These are phyloP conservation scores for Dynastes tityus DNA, from an alignment of 2,888 invertebrate species.

Conservation along the genomic window DNA sequence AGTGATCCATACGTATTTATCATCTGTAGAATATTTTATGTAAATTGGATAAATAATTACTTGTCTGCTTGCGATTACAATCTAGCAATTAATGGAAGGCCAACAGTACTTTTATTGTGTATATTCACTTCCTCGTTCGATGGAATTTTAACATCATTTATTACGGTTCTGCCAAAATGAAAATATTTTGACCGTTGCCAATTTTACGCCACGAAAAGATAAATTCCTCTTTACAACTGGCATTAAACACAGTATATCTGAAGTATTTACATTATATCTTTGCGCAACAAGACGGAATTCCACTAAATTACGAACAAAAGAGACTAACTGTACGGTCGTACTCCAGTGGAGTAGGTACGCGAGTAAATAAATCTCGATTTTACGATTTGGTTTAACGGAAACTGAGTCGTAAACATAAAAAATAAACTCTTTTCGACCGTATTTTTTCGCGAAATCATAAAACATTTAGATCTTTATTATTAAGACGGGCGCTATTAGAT, in stretches of 20 bases:
- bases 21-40: no score
- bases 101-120: neutral
- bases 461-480: slow-evolving; percentile 32
- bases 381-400: slow-evolving; percentile 29
- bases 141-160: neutral
- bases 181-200: neutral
- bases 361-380: slow-evolving; percentile 28
- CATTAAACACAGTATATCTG: slow-evolving; percentile 7
- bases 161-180: neutral
- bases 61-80: no score
- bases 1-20: no score
- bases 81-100: neutral
- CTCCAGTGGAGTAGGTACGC: neutral
- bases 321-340: neutral
- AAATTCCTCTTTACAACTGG: slow-evolving; percentile 7
- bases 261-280: slow-evolving; percentile 14
- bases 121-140: slow-evolving; percentile 1
- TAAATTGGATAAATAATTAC: no score
- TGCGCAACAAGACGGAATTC: slow-evolving; percentile 11
- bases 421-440: slow-evolving; percentile 16
- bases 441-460: slow-evolving; percentile 26
- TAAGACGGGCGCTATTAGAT: neutral
- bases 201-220: slow-evolving; percentile 9
- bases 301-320: slow-evolving; percentile 15
- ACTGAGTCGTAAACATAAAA: slow-evolving; percentile 29